Evolutionary conservation across 92 coral and sea anemone genomes (phyloP).

Genomic region (Diadumene lineata): DNA sequence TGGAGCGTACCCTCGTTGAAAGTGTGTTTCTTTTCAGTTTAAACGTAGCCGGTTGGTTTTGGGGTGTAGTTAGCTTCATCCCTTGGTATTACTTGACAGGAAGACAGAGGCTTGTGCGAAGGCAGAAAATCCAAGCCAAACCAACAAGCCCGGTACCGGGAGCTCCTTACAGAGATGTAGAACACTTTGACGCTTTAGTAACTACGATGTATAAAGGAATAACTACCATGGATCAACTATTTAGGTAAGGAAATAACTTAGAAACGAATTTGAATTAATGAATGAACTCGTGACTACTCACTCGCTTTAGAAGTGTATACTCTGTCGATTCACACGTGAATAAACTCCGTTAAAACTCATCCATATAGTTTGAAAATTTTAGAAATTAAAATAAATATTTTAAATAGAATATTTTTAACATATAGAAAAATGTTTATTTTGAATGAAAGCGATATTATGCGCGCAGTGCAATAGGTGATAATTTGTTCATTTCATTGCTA

Average conservation of each 20-base stretch:
- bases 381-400: no score
- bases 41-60: constrained; percentile 86
- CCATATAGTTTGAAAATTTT: background rate
- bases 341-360: no score
- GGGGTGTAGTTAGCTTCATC: constrained; percentile 89
- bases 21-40: constrained; percentile 84
- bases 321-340: background rate
- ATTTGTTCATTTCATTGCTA: background rate
- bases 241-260: constrained; percentile 59
- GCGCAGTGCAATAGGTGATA: background rate
- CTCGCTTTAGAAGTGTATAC: background rate
- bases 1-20: constrained; percentile 88
- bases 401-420: background rate
- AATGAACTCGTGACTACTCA: constrained; percentile 1
- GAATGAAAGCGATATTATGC: background rate
- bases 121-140: constrained; percentile 74
- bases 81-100: constrained; percentile 95
- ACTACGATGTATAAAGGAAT: constrained; percentile 83
- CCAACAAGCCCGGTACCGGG: constrained; percentile 82
- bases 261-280: background rate
- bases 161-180: constrained; percentile 83
- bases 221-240: constrained; percentile 90
- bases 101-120: constrained; percentile 66
- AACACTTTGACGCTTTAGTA: constrained; percentile 79
- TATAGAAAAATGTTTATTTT: background rate